phyloP scores from a whole-genome alignment of 2,797 vertebrate species.

The Manis crassicaudata region DNA sequence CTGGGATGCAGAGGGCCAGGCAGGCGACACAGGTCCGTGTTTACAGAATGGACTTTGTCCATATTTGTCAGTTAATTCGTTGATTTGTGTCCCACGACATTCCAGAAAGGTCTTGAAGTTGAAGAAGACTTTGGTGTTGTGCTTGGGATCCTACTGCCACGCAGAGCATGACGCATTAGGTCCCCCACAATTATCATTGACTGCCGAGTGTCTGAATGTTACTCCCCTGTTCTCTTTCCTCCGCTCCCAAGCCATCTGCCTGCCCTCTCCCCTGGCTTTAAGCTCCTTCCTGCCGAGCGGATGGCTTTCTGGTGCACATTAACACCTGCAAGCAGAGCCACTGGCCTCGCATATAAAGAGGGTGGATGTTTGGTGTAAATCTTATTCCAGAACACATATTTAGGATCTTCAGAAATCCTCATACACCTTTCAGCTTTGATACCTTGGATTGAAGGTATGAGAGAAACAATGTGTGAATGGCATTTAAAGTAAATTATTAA shows the following conservation, averaged over 20 bases:
- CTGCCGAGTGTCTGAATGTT: accelerated
- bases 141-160: neutral
- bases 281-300: neutral
- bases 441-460: neutral
- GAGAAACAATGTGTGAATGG: conserved; percentile 18
- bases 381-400: conserved; percentile 67
- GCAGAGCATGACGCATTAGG: accelerated
- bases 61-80: neutral
- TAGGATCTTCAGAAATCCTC: conserved; percentile 67
- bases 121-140: neutral
- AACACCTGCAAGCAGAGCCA: neutral
- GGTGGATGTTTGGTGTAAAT: neutral
- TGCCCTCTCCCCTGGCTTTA: neutral
- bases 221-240: neutral
- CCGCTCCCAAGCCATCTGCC: neutral
- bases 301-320: neutral
- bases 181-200: neutral
- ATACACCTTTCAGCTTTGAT: neutral
- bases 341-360: conserved; percentile 51
- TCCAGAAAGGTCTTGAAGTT: neutral
- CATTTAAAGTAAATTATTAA: conserved; percentile 74
- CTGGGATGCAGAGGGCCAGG: neutral
- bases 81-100: neutral
- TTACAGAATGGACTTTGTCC: neutral
- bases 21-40: neutral